phyloP scores from a whole-genome alignment of 2,888 invertebrate genomes.

The Branchipolynoe longqiensis region DNA sequence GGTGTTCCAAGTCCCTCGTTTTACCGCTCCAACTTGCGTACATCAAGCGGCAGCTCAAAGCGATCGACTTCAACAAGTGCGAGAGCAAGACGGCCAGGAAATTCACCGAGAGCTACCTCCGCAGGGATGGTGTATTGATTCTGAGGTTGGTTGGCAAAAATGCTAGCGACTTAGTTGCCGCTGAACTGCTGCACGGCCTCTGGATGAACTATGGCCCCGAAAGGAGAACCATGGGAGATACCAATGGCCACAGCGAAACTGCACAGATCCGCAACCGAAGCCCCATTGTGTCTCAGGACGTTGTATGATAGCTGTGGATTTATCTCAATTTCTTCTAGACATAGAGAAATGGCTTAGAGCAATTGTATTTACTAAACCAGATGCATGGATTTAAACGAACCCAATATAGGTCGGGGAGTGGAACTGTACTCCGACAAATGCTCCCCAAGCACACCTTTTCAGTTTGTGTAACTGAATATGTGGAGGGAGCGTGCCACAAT shows the following conservation, averaged over 20 bases:
- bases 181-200: constrained; percentile 67
- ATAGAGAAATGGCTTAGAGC: no score
- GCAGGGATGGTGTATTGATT: constrained; percentile 65
- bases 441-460: no score
- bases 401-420: no score
- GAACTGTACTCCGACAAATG: no score
- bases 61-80: constrained; percentile 57
- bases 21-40: constrained; percentile 59
- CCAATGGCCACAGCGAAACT: neutral
- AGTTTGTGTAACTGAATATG: no score
- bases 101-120: constrained; percentile 64
- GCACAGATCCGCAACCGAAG: neutral
- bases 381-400: no score
- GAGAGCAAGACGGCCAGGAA: constrained; percentile 59
- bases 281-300: constrained; percentile 57
- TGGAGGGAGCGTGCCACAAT: no score
- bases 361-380: no score
- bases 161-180: constrained; percentile 66
- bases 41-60: constrained; percentile 63
- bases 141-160: constrained; percentile 65
- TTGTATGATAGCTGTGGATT: no score
- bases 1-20: constrained; percentile 46
- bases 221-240: constrained; percentile 52
- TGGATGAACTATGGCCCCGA: constrained; percentile 67
- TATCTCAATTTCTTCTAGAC: no score